phyloP scores from a whole-genome alignment of 2,888 invertebrate species.

The Melanchra persicariae region DNA sequence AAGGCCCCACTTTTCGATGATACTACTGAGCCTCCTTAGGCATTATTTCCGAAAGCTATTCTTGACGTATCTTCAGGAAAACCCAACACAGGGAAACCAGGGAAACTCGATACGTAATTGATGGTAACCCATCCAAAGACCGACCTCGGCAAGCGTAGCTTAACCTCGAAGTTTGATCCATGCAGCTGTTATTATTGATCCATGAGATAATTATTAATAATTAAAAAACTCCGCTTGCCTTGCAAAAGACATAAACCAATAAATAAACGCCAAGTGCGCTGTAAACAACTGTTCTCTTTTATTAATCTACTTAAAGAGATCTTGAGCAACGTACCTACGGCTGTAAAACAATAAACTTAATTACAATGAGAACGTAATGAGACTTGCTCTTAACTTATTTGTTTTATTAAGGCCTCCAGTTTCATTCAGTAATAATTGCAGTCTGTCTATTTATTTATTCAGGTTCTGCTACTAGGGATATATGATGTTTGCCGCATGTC shows the following conservation, averaged over 20 bases:
- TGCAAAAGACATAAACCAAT: conserved; percentile 20
- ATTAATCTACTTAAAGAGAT: conserved; percentile 12
- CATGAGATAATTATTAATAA: conserved; percentile 1
- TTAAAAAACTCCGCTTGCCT: background rate
- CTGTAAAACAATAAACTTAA: conserved; percentile 25
- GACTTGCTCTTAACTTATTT: background rate
- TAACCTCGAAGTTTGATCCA: background rate
- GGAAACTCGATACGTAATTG: too few relatives aligned
- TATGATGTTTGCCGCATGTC: too few relatives aligned
- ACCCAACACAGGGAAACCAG: too few relatives aligned
- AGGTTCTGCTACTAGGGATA: too few relatives aligned
- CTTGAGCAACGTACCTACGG: background rate
- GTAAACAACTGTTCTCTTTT: conserved; percentile 21
- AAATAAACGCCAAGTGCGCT: conserved; percentile 19
- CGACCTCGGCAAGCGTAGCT: too few relatives aligned
- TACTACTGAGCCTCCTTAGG: too few relatives aligned
- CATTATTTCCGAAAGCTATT: too few relatives aligned
- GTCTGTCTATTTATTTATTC: background rate
- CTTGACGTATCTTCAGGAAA: too few relatives aligned
- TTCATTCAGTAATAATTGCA: background rate
- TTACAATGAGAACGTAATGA: conserved; percentile 24
- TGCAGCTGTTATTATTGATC: background rate
- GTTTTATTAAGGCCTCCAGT: background rate
- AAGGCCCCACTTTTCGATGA: too few relatives aligned
- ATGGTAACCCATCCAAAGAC: too few relatives aligned